A percentile compares a stretch with the other conserved stretches of the same genome.
These are phyloP conservation scores for Lithophane semibrunnea DNA, from an alignment of 2,888 invertebrate genomes.

Conservation along the genomic window DNA sequence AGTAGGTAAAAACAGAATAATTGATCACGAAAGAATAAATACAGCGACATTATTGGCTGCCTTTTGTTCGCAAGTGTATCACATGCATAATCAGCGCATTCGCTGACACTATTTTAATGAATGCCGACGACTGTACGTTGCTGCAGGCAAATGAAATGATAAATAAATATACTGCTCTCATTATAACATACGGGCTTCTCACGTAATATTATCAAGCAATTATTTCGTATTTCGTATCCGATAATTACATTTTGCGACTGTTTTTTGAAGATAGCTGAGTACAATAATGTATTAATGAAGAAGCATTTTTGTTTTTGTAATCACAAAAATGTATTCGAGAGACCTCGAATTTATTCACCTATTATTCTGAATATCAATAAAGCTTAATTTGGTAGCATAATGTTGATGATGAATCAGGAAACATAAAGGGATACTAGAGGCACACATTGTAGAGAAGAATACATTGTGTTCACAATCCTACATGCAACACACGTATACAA, in stretches of 20 bases:
- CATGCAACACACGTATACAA: conserved; percentile 27
- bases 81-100: conserved; percentile 41
- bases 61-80: conserved; percentile 33
- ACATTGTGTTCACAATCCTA: not conserved
- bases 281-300: not conserved
- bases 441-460: not conserved
- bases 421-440: not conserved
- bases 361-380: not conserved
- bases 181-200: conserved; percentile 3
- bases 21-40: conserved; percentile 14
- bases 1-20: conserved; percentile 9
- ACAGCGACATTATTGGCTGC: conserved; percentile 10
- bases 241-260: conserved; percentile 29
- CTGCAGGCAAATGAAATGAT: conserved; percentile 37
- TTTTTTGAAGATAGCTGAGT: not conserved
- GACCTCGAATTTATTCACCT: not conserved
- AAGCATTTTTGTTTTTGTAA: not conserved
- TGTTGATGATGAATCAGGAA: not conserved
- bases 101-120: conserved; percentile 43
- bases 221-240: not conserved
- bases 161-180: conserved; percentile 29
- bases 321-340: not conserved
- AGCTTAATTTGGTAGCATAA: not conserved
- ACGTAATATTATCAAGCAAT: conserved; percentile 26
- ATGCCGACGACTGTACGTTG: conserved; percentile 2